Conservation (phyloP, 2,113 vertebrate species). For the Myrmecobius fasciatus region DNA sequence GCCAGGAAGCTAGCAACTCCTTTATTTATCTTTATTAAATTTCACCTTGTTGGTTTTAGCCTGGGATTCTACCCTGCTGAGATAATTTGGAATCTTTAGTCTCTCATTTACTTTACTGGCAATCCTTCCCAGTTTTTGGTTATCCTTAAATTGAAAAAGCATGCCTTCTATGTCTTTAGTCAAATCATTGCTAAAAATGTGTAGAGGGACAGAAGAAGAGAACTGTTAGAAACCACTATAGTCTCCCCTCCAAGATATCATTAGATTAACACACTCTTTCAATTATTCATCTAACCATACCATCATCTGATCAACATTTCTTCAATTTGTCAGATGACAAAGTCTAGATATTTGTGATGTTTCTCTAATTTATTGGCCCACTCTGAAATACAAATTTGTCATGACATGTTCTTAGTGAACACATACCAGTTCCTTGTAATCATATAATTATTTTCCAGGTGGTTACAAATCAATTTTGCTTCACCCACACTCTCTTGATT, state of each 20-base stretch:
- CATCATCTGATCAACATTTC: not conserved
- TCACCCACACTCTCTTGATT: not conserved
- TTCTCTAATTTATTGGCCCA: not conserved
- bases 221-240: not conserved
- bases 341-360: not conserved
- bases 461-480: not conserved
- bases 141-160: not conserved
- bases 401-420: not conserved
- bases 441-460: not conserved
- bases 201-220: not conserved
- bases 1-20: not conserved
- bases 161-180: not conserved
- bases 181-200: not conserved
- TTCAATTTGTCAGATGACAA: not conserved
- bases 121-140: not conserved
- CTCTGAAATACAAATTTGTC: not conserved
- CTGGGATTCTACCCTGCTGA: not conserved
- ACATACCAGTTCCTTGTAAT: not conserved
- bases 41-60: not conserved
- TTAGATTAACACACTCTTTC: not conserved
- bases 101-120: not conserved
- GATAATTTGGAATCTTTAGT: not conserved
- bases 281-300: not conserved
- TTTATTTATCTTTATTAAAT: not conserved
- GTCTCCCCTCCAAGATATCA: not conserved